These are phyloP conservation scores for Tachysurus vachellii DNA, from an alignment of 2,113 vertebrate species.

Conservation along the genomic window DNA sequence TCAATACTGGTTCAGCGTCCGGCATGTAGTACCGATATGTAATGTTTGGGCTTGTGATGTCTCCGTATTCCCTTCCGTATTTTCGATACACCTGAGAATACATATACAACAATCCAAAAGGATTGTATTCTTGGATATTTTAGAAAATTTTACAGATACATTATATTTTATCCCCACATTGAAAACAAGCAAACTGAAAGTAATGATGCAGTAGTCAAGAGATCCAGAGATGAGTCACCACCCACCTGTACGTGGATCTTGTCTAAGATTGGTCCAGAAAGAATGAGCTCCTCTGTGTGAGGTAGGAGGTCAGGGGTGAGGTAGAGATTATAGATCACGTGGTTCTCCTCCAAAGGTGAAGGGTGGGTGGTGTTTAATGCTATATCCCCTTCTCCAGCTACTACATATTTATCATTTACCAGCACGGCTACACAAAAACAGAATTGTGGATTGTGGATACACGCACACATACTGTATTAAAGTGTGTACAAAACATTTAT, in stretches of 20 bases:
- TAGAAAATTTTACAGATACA: no score
- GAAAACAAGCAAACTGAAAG: background rate
- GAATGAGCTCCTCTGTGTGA: constrained; percentile 77
- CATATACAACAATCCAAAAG: background rate
- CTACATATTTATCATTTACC: constrained; percentile 74
- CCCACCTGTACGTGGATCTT: constrained; percentile 80
- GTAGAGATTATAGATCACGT: constrained; percentile 76
- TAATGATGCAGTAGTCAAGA: background rate
- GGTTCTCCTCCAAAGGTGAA: constrained; percentile 81
- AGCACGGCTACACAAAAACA: constrained; percentile 74
- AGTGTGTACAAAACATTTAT: background rate
- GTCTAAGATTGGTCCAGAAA: constrained; percentile 76
- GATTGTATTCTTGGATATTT: background rate
- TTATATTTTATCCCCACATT: background rate
- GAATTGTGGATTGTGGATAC: background rate
- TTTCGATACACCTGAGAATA: constrained; percentile 83
- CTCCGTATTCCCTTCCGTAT: constrained; percentile 84
- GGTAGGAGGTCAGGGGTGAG: constrained; percentile 83
- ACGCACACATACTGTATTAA: background rate
- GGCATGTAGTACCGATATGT: constrained; percentile 82
- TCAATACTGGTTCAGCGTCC: constrained; percentile 36
- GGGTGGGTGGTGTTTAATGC: constrained; percentile 80
- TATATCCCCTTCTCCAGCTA: constrained; percentile 77
- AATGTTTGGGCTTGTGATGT: constrained; percentile 82
- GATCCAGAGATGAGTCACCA: background rate